phyloP scores from a whole-genome alignment of 2,888 invertebrate species.

The Omphaloscelis lunosa region DNA sequence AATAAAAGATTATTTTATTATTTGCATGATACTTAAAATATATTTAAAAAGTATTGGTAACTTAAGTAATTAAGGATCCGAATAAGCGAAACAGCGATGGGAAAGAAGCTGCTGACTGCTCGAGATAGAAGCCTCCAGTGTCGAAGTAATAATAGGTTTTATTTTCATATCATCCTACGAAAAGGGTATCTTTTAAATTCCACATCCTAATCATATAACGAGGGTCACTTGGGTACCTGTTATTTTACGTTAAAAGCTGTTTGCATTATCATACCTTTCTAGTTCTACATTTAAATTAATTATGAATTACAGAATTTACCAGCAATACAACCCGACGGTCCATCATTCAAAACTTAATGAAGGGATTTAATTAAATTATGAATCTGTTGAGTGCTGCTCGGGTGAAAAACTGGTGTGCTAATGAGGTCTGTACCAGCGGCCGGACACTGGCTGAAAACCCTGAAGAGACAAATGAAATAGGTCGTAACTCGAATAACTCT shows the following conservation, averaged over 20 bases:
- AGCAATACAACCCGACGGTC: slow-evolving; percentile 25
- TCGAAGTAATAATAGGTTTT: slow-evolving; percentile 1
- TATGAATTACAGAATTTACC: slow-evolving; percentile 31
- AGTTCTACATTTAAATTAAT: slow-evolving; percentile 21
- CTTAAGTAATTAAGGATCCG: too few relatives aligned
- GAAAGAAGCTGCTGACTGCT: slow-evolving; percentile 20
- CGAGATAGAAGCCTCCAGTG: background rate
- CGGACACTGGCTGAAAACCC: slow-evolving; percentile 50
- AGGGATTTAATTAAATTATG: slow-evolving; percentile 60
- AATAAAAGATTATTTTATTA: background rate
- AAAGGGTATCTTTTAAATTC: slow-evolving; percentile 25
- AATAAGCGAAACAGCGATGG: background rate
- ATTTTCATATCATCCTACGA: slow-evolving; percentile 9
- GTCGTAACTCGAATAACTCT: slow-evolving; percentile 54
- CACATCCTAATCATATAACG: background rate
- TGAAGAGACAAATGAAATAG: slow-evolving; percentile 60
- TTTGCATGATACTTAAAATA: background rate
- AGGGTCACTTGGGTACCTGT: background rate
- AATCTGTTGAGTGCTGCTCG: slow-evolving; percentile 54
- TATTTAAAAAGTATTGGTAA: too few relatives aligned
- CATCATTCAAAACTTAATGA: slow-evolving; percentile 52
- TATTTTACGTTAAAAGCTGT: slow-evolving; percentile 23
- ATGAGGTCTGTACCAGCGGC: slow-evolving; percentile 50
- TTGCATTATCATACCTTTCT: slow-evolving; percentile 1
- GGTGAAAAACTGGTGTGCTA: slow-evolving; percentile 60